phyloP scores from a whole-genome alignment of 2,113 vertebrate genomes.

The Neolamprologus variostigma region DNA sequence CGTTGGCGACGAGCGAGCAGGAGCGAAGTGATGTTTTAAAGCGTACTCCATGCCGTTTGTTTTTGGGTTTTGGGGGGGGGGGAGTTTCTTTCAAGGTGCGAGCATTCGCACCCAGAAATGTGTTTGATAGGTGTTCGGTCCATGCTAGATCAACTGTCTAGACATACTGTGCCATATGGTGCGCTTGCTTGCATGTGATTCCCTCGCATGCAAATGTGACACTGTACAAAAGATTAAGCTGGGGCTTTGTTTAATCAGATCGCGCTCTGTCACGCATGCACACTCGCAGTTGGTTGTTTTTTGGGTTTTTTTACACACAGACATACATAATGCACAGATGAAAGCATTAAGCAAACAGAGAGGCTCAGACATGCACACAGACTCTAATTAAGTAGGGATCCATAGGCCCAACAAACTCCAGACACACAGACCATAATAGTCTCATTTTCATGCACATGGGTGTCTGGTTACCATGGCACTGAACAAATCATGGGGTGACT shows the following conservation, averaged over 20 bases:
- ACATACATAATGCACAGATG: conserved; percentile 31
- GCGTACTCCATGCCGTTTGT: background rate
- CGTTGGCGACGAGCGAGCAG: background rate
- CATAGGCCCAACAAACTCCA: conserved; percentile 45
- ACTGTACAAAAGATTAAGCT: conserved; percentile 53
- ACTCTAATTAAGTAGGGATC: conserved; percentile 58
- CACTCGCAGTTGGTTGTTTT: background rate
- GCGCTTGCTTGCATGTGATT: conserved; percentile 14
- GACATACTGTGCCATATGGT: conserved; percentile 56
- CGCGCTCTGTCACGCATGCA: conserved; percentile 10
- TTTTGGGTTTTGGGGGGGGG: background rate
- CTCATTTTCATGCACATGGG: conserved; percentile 60
- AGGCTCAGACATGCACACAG: conserved; percentile 15
- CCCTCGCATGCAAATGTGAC: conserved; percentile 63
- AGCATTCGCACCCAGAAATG: background rate
- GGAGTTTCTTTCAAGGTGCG: background rate
- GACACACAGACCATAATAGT: conserved; percentile 55
- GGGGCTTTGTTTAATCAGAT: conserved; percentile 47
- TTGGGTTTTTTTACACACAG: background rate
- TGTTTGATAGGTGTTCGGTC: conserved; percentile 1
- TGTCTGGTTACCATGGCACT: conserved; percentile 54
- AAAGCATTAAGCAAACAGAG: conserved; percentile 50
- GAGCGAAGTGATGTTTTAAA: background rate
- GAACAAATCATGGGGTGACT: conserved; percentile 16
- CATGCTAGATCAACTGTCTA: background rate